Base-by-base conservation (phyloP, 2,797 vertebrate genomes). In the Taeniopygia guttata region DNA sequence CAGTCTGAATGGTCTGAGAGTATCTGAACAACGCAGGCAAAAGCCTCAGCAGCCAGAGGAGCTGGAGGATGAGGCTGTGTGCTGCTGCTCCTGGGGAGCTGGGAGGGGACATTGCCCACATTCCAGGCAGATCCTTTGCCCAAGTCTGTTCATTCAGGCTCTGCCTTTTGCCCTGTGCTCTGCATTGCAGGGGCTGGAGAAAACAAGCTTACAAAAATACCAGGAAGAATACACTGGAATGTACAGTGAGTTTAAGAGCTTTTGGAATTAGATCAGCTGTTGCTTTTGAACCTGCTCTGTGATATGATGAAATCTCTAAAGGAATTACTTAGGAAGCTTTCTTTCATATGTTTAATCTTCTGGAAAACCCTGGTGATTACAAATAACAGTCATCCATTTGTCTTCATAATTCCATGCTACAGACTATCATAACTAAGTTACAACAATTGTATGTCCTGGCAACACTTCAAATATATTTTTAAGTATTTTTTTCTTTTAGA, bases 401-500 rank as follows among this genome's bases (percentile, higher is more conserved):
- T 97, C 94, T 96, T 89, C 89, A 93, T 97, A 97, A 97, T 96
- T 90, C 90, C 92, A 36, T 84, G 67, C 73, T 90, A 80, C 80
- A 97, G 90, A 95, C 95, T 95, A 96, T 95, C 89, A 77, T 96
- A 97, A 97, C 95, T 93, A 90, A 96, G 90, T 96, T 95, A 94
- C 87, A 96, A 89, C 92, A 96, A 94, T 91, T 97, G 73, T 93
- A 90, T 87, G 84, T 92, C 80, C 97, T 97, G 97, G 96, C 92
- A 97, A 94, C 83, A 92, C 96, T 97, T 97, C 95, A 97, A 96
- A 96, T 97, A 87, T 95, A 83, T 52, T 85, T 95, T 94, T 15
- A 96, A 98, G 96, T 96, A 80, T 93, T 96, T 95, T 96, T 95
- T 96, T 96, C 85, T 96, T 81, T 87, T 90, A 93, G 93, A 93